A percentile compares a stretch with the other conserved stretches of the same genome.
These are phyloP conservation scores for Cosmia pyralina DNA, from an alignment of 2,888 invertebrate genomes.

Conservation along the genomic window DNA sequence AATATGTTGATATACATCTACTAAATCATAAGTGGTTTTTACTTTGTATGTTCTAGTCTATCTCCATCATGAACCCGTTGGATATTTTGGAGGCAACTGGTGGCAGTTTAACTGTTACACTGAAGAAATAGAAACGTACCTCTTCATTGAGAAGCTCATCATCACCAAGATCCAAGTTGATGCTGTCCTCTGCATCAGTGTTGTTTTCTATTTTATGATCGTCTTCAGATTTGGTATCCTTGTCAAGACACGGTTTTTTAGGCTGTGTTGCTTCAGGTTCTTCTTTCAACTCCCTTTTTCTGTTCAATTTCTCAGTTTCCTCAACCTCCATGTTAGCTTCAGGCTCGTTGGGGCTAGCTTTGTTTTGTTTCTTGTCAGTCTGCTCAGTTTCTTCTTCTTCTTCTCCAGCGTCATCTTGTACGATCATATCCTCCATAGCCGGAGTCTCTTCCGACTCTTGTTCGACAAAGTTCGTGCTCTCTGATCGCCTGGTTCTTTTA, in stretches of 20 bases:
- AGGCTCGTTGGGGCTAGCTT: slow-evolving; percentile 54
- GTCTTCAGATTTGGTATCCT: slow-evolving; percentile 78
- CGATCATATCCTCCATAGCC: slow-evolving; percentile 87
- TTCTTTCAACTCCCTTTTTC: slow-evolving; percentile 84
- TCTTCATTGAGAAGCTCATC: slow-evolving; percentile 95
- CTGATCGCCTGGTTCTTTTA: slow-evolving; percentile 85
- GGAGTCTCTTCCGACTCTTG: slow-evolving; percentile 84
- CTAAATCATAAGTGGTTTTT: slow-evolving; percentile 4
- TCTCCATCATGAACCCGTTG: slow-evolving; percentile 84
- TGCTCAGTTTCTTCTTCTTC: slow-evolving; percentile 81
- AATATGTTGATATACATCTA: slow-evolving; percentile 6
- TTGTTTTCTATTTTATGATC: slow-evolving; percentile 89
- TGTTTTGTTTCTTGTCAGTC: slow-evolving; percentile 52
- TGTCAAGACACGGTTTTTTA: slow-evolving; percentile 83
- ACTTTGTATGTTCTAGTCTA: slow-evolving; percentile 74
- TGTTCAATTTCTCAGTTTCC: slow-evolving; percentile 74
- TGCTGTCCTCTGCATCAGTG: slow-evolving; percentile 94
- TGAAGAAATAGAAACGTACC: slow-evolving; percentile 91
- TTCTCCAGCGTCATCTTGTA: slow-evolving; percentile 86
- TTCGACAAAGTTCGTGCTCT: slow-evolving; percentile 77
- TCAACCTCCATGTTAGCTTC: slow-evolving; percentile 81
- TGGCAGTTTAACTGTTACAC: slow-evolving; percentile 82
- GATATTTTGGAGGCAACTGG: slow-evolving; percentile 72
- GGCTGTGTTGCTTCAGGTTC: slow-evolving; percentile 79
- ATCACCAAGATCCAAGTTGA: slow-evolving; percentile 95